Percentiles rank a stretch among this genome's conserved stretches.
These are phyloP conservation scores for Daktulosphaira vitifoliae DNA, from an alignment of 1,140 invertebrate species.

Conservation along the genomic window DNA sequence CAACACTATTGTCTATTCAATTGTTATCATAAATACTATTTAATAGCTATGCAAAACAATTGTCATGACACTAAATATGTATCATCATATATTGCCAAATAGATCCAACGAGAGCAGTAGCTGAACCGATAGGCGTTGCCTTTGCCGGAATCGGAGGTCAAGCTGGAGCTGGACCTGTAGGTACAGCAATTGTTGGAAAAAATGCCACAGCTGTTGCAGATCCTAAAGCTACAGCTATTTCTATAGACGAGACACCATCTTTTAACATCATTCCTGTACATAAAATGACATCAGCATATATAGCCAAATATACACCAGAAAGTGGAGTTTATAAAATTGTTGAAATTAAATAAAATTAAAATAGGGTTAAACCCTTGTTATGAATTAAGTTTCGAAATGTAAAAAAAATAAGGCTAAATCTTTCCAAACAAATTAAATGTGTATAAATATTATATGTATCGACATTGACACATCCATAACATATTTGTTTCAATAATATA, in stretches of 20 bases:
- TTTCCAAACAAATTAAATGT: too few relatives aligned
- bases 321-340: slow-evolving; percentile 8
- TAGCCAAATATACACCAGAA: slow-evolving; percentile 16
- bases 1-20: not conserved
- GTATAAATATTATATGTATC: too few relatives aligned
- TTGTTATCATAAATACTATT: slow-evolving; percentile 5
- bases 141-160: slow-evolving; percentile 25
- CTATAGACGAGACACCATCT: not conserved
- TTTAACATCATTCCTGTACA: not conserved
- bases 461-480: too few relatives aligned
- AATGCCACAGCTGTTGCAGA: slow-evolving; percentile 7
- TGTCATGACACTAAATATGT: too few relatives aligned
- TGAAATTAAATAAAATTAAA: slow-evolving; percentile 8
- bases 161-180: slow-evolving; percentile 9
- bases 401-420: too few relatives aligned
- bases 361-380: too few relatives aligned
- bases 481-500: too few relatives aligned
- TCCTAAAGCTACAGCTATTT: slow-evolving; percentile 7
- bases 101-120: slow-evolving; percentile 14
- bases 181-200: slow-evolving; percentile 13
- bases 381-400: too few relatives aligned
- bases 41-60: not conserved
- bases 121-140: slow-evolving; percentile 14
- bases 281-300: slow-evolving; percentile 3
- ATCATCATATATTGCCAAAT: not conserved